These are phyloP conservation scores for Pristiophorus japonicus DNA, from an alignment of 2,113 vertebrate genomes.

Conservation along the genomic window DNA sequence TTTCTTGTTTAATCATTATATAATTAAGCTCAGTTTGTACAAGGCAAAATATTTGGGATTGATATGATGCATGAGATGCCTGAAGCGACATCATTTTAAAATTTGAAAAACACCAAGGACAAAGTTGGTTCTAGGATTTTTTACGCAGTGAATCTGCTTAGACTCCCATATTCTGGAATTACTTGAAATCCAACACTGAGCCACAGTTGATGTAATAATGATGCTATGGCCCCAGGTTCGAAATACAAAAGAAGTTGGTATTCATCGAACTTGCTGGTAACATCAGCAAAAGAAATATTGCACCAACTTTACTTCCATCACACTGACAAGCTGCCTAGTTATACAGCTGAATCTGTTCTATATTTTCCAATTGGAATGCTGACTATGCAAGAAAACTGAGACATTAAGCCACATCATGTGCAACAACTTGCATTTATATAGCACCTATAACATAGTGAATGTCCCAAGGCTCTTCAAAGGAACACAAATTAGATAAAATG, in stretches of 20 bases:
- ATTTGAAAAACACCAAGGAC: neutral
- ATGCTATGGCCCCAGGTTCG: neutral
- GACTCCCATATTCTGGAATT: neutral
- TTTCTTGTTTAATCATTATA: neutral
- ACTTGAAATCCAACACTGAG: neutral
- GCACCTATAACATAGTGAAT: neutral
- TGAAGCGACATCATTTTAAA: neutral
- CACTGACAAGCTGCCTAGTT: neutral
- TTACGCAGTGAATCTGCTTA: neutral
- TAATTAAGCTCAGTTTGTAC: slow-evolving; percentile 9
- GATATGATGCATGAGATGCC: neutral
- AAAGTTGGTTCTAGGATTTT: neutral
- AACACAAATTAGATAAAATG: neutral
- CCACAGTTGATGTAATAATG: neutral
- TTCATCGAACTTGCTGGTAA: neutral
- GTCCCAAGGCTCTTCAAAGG: neutral
- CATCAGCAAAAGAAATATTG: neutral
- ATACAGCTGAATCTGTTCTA: neutral
- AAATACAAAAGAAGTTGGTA: neutral
- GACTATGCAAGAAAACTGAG: neutral
- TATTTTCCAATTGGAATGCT: neutral
- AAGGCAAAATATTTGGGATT: neutral
- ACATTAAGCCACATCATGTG: neutral
- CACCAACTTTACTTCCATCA: neutral
- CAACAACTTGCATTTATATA: neutral